phyloP scores from a whole-genome alignment of 2,888 invertebrate species.

The Falcaria lacertinaria region DNA sequence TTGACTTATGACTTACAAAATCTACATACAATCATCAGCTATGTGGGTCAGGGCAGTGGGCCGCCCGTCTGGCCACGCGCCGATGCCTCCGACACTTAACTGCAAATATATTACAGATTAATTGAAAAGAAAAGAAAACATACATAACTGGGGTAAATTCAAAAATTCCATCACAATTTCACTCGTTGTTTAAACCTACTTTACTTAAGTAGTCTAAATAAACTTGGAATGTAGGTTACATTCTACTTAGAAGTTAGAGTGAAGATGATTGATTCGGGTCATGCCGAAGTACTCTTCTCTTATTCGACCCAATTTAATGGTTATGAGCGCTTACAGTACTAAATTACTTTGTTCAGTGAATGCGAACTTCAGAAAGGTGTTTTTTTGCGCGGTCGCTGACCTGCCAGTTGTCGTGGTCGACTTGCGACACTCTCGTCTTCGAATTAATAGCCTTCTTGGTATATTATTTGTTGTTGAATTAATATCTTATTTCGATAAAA shows the following conservation, averaged over 20 bases:
- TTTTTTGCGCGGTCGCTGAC: slow-evolving; percentile 55
- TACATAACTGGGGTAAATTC: slow-evolving; percentile 13
- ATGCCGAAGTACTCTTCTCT: too few species aligned
- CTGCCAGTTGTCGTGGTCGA: slow-evolving; percentile 44
- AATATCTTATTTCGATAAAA: too few species aligned
- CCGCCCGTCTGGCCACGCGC: slow-evolving; percentile 47
- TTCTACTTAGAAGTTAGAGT: not conserved
- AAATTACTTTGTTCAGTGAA: slow-evolving; percentile 10
- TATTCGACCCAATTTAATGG: too few species aligned
- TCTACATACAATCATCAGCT: slow-evolving; percentile 74
- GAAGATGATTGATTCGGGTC: not conserved
- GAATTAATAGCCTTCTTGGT: not conserved
- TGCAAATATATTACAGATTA: slow-evolving; percentile 11
- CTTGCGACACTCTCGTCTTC: slow-evolving; percentile 25
- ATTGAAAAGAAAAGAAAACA: slow-evolving; percentile 14
- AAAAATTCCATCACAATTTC: slow-evolving; percentile 28
- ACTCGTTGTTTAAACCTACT: slow-evolving; percentile 28
- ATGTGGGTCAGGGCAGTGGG: slow-evolving; percentile 75
- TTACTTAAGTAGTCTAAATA: not conserved
- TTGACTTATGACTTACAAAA: slow-evolving; percentile 73
- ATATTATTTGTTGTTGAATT: too few species aligned
- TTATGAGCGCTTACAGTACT: not conserved
- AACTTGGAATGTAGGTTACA: not conserved
- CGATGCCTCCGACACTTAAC: slow-evolving; percentile 20
- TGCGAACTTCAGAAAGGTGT: slow-evolving; percentile 31